Evolutionary conservation across 1,140 invertebrate species (phyloP).

Genomic region (Drosophila rufa): DNA sequence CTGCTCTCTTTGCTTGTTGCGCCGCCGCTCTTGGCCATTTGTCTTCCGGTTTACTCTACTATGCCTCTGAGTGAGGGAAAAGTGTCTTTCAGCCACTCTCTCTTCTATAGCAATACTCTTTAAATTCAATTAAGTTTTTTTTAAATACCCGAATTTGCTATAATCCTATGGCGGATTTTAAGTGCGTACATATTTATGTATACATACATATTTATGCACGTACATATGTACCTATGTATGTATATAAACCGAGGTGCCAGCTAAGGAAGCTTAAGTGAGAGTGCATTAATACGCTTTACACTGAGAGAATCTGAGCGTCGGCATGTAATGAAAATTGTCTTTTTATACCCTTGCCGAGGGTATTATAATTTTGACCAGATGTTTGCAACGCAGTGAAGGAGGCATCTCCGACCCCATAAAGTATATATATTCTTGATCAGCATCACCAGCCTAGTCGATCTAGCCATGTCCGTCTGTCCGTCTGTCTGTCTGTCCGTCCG

Average conservation of each 20-base stretch:
- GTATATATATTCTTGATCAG: too few species aligned
- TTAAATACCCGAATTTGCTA: neutral
- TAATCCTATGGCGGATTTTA: neutral
- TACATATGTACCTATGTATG: neutral
- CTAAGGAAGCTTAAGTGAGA: neutral
- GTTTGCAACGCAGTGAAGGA: too few species aligned
- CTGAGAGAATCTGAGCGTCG: neutral
- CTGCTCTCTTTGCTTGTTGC: conserved; percentile 12
- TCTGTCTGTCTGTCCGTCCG: too few species aligned
- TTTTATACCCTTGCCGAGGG: too few species aligned
- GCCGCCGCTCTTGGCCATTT: conserved; percentile 32
- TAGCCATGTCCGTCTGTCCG: too few species aligned
- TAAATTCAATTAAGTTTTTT: conserved; percentile 10
- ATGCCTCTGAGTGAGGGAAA: too few species aligned
- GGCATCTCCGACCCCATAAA: too few species aligned
- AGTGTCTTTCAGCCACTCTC: neutral
- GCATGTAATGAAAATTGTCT: too few species aligned
- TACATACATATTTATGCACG: too few species aligned
- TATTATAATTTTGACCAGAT: too few species aligned
- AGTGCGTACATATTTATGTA: too few species aligned
- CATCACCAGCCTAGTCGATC: too few species aligned
- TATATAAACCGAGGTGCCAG: neutral
- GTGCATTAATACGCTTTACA: neutral
- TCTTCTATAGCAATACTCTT: conserved; percentile 8
- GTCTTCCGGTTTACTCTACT: conserved; percentile 43